phyloP scores from a whole-genome alignment of 2,797 vertebrate genomes.

The Poliocrania exsul region DNA sequence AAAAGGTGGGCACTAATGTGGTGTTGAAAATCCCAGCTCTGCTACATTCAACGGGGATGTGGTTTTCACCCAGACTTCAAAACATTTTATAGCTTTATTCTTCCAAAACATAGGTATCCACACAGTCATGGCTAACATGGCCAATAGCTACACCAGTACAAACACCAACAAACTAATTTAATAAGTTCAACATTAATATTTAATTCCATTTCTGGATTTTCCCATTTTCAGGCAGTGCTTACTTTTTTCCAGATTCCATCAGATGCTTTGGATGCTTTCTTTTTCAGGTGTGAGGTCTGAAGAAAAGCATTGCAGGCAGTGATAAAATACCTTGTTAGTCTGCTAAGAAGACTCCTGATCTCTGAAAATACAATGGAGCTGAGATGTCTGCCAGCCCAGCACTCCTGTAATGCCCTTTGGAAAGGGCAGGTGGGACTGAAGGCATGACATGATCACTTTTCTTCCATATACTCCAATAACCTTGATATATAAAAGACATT shows the following conservation, averaged over 20 bases:
- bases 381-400: background rate
- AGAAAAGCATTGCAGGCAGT: background rate
- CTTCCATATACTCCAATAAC: background rate
- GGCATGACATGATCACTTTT: background rate
- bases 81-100: background rate
- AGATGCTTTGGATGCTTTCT: background rate
- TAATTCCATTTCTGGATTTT: background rate
- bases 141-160: background rate
- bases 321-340: background rate
- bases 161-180: background rate
- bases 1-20: background rate
- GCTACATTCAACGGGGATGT: background rate
- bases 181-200: background rate
- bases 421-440: background rate
- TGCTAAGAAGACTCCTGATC: background rate
- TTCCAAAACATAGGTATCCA: background rate
- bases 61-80: background rate
- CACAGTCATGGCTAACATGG: background rate
- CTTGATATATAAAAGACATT: background rate
- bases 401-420: background rate
- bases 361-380: background rate
- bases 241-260: background rate
- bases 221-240: background rate
- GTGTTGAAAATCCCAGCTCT: background rate
- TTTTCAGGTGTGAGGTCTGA: background rate